phyloP scores from a whole-genome alignment of 2,888 invertebrate genomes.

The Torymus aiolomorphi region DNA sequence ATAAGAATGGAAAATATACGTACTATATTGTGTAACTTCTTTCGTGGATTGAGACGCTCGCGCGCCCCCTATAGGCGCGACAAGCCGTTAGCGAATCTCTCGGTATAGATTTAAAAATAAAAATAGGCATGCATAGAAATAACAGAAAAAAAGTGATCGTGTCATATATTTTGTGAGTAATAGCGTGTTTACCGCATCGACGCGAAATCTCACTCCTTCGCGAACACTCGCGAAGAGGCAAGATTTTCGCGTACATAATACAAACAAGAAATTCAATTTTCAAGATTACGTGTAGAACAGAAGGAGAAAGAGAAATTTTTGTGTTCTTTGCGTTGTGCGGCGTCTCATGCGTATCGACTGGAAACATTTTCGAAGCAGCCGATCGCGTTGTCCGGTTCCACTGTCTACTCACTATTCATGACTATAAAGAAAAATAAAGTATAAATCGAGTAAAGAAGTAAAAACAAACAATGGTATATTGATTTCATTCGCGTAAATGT shows the following conservation, averaged over 20 bases:
- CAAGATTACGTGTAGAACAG: slow-evolving; percentile 34
- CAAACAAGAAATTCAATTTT: slow-evolving; percentile 1
- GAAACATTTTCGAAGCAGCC: slow-evolving; percentile 37
- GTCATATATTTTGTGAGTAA: slow-evolving; percentile 62
- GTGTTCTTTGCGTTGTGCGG: slow-evolving; percentile 25
- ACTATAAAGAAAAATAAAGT: slow-evolving; percentile 23
- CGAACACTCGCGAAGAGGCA: background rate
- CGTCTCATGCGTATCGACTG: slow-evolving; percentile 12
- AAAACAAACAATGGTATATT: slow-evolving; percentile 20
- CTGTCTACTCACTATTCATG: slow-evolving; percentile 41
- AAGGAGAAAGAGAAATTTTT: slow-evolving; percentile 16
- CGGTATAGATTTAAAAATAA: slow-evolving; percentile 23
- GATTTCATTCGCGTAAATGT: slow-evolving; percentile 52
- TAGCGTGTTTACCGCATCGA: slow-evolving; percentile 55
- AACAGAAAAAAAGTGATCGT: slow-evolving; percentile 53
- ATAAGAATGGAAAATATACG: slow-evolving; percentile 45
- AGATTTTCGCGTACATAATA: slow-evolving; percentile 25
- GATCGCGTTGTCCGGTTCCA: slow-evolving; percentile 30
- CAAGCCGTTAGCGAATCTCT: slow-evolving; percentile 29
- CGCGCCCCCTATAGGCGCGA: slow-evolving; percentile 17
- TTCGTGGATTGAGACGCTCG: slow-evolving; percentile 14
- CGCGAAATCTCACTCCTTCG: slow-evolving; percentile 6
- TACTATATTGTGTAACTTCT: slow-evolving; percentile 45
- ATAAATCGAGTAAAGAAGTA: slow-evolving; percentile 24
- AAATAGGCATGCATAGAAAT: slow-evolving; percentile 51